These are phyloP conservation scores for Protomyctophum bolini DNA, from an alignment of 2,113 vertebrate species.

Conservation along the genomic window DNA sequence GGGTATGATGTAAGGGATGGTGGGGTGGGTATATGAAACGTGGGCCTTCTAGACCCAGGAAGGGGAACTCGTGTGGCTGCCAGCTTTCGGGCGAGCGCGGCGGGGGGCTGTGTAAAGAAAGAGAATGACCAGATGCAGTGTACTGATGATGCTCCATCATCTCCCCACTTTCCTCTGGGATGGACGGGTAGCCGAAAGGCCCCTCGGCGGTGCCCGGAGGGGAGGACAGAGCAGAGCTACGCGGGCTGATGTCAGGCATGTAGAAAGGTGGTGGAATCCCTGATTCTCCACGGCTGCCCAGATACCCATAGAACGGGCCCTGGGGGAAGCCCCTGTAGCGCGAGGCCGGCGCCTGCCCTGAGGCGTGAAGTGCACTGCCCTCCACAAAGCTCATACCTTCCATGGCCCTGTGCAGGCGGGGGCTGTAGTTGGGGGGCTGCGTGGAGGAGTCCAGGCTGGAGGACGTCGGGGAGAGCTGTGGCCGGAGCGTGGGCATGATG, in stretches of 20 bases:
- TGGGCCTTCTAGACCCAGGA: conserved; percentile 89
- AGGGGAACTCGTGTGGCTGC: conserved; percentile 92
- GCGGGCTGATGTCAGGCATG: conserved; percentile 96
- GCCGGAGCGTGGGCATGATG: conserved; percentile 90
- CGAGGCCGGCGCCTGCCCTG: conserved; percentile 88
- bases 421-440: conserved; percentile 98
- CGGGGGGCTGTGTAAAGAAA: conserved; percentile 93
- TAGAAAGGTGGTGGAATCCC: conserved; percentile 95
- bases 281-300: conserved; percentile 91
- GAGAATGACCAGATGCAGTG: conserved; percentile 91
- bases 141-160: conserved; percentile 79
- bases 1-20: conserved; percentile 81
- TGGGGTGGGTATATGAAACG: conserved; percentile 90
- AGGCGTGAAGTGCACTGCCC: conserved; percentile 88
- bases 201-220: conserved; percentile 89
- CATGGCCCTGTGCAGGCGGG: conserved; percentile 90
- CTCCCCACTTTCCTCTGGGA: conserved; percentile 93
- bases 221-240: conserved; percentile 96
- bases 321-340: conserved; percentile 92
- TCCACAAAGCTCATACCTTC: conserved; percentile 90
- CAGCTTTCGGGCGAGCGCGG: conserved; percentile 92
- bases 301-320: conserved; percentile 93
- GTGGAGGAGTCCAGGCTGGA: conserved; percentile 98
- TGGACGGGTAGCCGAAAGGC: conserved; percentile 92
- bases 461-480: conserved; percentile 94